Base-by-base conservation (phyloP, 1,140 invertebrate genomes). In the Drosophila truncata region DNA sequence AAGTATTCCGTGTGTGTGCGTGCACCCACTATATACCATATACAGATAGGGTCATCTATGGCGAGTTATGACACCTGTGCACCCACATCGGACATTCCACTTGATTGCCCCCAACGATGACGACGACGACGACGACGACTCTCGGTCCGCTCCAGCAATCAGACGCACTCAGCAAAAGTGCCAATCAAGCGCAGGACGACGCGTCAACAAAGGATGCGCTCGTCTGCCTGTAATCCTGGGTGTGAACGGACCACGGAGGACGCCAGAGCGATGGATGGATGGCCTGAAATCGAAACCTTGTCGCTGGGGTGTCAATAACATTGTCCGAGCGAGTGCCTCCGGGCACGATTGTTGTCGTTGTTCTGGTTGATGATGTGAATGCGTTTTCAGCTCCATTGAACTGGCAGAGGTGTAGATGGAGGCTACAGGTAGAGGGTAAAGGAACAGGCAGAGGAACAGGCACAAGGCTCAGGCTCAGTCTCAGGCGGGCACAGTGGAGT, bases 271-370 rank as follows among this genome's bases (percentile, higher is more conserved):
- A 16, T 20, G 49, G 50, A 52, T 35, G 20, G 52, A 37, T 54
- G 50, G 42, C 58, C 71, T 84, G 81, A 84, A 85, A 84, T 85
- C 67, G 82, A 84, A 85, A 85, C 82, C 72, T 78, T 81, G 66
- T 77, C 59, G 58, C 58, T 67, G 49, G 66, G 85, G 84, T 88
- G 84, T 88, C 85, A 88, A 88, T 88, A 88, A 88, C 84, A 88
- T 84, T 84, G 84, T 84, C 41, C 58, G 57, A 31, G 37, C 47
- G 64, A 65, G 54, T 60, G 74, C 52, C 78, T 71, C 44, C 64
- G 74, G 74, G 55, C 74, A 78, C 27, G 70, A 60, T 60, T 72
- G 70, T 60, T 72, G 69, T 71, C 54, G 69, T 72, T 58, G 69
- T 60, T 72, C 66, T 71, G 35, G 27, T 25, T 49, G 67, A 72